Evolutionary conservation across 1,140 invertebrate species (phyloP), one percentile per base, ranked within the genome.

Genomic region (Drosophila pandora): DNA sequence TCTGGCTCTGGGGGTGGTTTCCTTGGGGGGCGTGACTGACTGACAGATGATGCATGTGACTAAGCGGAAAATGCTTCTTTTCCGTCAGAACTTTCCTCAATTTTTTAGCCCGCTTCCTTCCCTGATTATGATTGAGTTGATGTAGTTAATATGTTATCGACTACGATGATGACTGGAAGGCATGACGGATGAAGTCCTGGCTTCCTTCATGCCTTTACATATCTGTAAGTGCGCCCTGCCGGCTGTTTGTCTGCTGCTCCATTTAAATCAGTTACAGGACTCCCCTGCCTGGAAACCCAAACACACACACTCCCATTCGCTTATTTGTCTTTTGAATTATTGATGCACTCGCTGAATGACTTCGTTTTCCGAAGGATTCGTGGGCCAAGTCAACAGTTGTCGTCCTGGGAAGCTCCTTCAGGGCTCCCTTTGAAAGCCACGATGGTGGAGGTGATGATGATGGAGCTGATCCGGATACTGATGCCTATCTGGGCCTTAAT

Each of bases 71-170:
- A 80, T 74, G 41, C 52, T 57, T 58, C 37, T 41, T 28, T 43
- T 41, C 10, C 58, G 32, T 17, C 7, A n/a, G 10, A 21, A 22
- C 30, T 43, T 43, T 47, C 21, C 8, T 21, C 43, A 10, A 47
- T 47, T 47, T 47, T 22, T 22, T 21, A 47, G 43, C 43, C 43
- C 7, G 8, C 68, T 71, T 50, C 58, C 3, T 10, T 53, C n/a
- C n/a, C 30, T 82, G 80, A 82, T 84, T 79, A 83, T 83, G 60
- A 85, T 85, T 74, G 76, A 85, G 81, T 58, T 85, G 81, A 85
- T 63, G 81, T 85, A 74, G 68, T 84, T 79, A 84, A 79, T 77
- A 76, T 77, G 73, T 58, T 79, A 87, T 85, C 69, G 82, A 79
- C 47, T 25, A n/a, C 43, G 60, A 67, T 37, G 59, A 76, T 13